Percentiles rank a stretch among this genome's conserved stretches.
phyloP scores from a whole-genome alignment of 2,797 vertebrate species.

The Eulemur rubriventer region DNA sequence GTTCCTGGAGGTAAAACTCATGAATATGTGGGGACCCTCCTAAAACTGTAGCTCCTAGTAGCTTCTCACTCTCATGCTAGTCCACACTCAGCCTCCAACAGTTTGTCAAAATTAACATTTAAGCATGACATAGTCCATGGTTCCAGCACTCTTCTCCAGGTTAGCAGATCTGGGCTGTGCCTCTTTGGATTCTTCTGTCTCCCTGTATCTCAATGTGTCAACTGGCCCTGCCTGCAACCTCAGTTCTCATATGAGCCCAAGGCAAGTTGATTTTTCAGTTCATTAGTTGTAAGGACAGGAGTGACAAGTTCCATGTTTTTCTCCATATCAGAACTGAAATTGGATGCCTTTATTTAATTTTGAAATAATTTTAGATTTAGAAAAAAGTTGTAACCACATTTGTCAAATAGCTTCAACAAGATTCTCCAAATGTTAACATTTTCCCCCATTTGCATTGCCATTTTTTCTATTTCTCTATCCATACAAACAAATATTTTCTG shows the following conservation, averaged over 20 bases:
- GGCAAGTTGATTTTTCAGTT: background rate
- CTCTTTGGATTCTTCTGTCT: background rate
- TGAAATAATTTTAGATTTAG: background rate
- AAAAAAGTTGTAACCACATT: background rate
- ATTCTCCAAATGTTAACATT: background rate
- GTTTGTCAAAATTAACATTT: background rate
- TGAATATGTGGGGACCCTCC: background rate
- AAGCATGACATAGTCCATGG: background rate
- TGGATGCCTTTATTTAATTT: background rate
- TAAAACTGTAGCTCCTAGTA: background rate
- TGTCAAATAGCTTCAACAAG: background rate
- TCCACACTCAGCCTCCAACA: background rate
- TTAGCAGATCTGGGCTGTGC: background rate
- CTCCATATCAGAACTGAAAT: background rate
- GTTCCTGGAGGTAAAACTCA: background rate
- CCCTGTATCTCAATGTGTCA: background rate
- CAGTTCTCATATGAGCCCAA: background rate
- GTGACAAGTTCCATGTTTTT: background rate
- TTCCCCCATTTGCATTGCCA: background rate
- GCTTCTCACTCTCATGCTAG: background rate
- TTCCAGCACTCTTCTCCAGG: background rate
- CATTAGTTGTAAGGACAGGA: background rate
- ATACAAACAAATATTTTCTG: background rate
- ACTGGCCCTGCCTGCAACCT: background rate
- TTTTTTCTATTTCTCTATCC: background rate